Percentiles rank a stretch among this genome's conserved stretches.
Conservation (phyloP, 1,140 invertebrate genomes). For the Solenopsis invicta region DNA sequence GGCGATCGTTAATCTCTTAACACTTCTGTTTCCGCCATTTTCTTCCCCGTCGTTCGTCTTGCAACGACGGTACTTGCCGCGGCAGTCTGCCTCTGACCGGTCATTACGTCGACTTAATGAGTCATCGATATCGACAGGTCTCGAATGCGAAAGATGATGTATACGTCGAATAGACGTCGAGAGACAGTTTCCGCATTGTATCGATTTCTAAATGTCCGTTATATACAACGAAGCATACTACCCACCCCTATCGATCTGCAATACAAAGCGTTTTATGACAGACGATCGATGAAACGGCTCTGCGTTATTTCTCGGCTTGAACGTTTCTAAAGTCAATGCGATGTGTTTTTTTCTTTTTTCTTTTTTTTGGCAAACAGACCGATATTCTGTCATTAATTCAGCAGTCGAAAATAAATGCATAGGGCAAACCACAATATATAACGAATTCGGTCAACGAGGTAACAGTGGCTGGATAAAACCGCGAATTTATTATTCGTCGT, state of each 20-base stretch:
- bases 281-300: constrained; percentile 32
- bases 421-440: constrained; percentile 48
- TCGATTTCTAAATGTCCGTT: constrained; percentile 46
- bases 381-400: constrained; percentile 56
- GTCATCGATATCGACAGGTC: constrained; percentile 57
- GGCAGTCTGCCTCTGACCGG: constrained; percentile 2
- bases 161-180: constrained; percentile 34
- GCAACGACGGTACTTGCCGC: not conserved
- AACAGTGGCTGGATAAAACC: constrained; percentile 36
- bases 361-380: not conserved
- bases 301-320: constrained; percentile 31
- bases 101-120: constrained; percentile 45
- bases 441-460: constrained; percentile 39
- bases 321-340: constrained; percentile 39
- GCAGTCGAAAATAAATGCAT: constrained; percentile 38
- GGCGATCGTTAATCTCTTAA: constrained; percentile 21
- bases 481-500: constrained; percentile 55
- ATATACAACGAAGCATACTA: not conserved
- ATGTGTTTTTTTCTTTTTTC: not conserved
- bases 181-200: constrained; percentile 33
- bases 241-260: constrained; percentile 28
- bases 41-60: not conserved
- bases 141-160: constrained; percentile 46
- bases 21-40: constrained; percentile 8
- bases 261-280: constrained; percentile 51